Base-by-base conservation (phyloP, 1,140 invertebrate genomes). In the Tribolium madens region DNA sequence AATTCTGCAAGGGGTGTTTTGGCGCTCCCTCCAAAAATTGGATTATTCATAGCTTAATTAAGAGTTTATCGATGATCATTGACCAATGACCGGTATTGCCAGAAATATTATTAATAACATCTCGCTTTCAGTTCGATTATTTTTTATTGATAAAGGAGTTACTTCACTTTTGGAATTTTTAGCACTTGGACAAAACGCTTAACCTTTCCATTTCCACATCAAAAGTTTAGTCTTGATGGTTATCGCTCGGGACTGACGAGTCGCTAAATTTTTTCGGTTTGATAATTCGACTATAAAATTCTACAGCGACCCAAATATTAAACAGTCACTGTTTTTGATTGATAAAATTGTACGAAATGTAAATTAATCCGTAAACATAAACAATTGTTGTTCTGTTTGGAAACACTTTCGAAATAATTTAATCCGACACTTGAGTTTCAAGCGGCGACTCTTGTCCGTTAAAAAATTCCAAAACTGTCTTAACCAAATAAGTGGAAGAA, bases 31-130 rank as follows among this genome's bases (percentile, higher is more conserved):
- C 57, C 15, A 17, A 12, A 13, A 26, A 26, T 3, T 33, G 52
- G 33, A n/a, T 33, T 47, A 53, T 53, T 64, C 6, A 5, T 26
- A n/a, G n/a, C n/a, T n/a, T n/a, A n/a, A n/a, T n/a, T n/a, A 36
- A 73, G 13, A 46, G 18, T 76, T 78, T 78, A 74, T 78, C 76
- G 57, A 0, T 80, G 77, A 78, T 76, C 78, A 70, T 72, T 80
- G 79, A 80, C 79, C 79, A 80, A 76, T 80, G 79, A 80, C 79
- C 77, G 70, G 33, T 73, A 47, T 26, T 77, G 52, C 76, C 70
- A 73, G 77, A 80, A 80, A 79, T 79, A 76, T 80, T 80, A 78
- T 80, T 78, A 80, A 80, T 79, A 80, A 80, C 77, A 75, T 80
- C 74, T 78, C 77, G 76, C 79, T 76, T 73, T 75, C 71, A 73